phyloP scores from a whole-genome alignment of 2,888 invertebrate genomes.

The Drosophila imparisetae region DNA sequence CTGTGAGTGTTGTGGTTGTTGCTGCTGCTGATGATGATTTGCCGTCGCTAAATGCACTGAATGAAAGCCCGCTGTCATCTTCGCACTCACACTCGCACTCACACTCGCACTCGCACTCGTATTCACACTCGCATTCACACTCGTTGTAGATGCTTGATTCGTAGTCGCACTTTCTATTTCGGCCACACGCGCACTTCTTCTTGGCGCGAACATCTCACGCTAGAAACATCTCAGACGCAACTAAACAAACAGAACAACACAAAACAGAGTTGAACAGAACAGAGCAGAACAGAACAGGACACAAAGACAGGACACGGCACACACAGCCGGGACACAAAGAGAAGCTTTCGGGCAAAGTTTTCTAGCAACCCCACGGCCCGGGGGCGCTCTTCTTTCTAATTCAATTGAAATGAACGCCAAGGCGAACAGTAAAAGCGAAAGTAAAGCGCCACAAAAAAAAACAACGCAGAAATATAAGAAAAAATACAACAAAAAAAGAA shows the following conservation, averaged over 20 bases:
- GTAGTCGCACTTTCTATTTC: constrained; percentile 62
- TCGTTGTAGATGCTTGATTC: constrained; percentile 3
- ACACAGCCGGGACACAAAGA: constrained; percentile 24
- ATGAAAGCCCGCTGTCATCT: constrained; percentile 82
- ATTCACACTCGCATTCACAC: constrained; percentile 29
- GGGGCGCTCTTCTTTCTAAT: constrained; percentile 54
- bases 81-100: constrained; percentile 27
- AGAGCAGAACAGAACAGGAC: not conserved
- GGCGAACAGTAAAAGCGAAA: constrained; percentile 49
- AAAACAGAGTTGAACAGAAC: not conserved
- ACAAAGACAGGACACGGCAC: not conserved
- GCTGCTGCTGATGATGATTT: constrained; percentile 59
- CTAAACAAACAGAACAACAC: constrained; percentile 64
- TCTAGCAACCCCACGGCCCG: constrained; percentile 10
- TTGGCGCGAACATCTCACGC: constrained; percentile 82
- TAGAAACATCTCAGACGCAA: constrained; percentile 82
- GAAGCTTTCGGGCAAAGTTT: constrained; percentile 59
- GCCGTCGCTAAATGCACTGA: constrained; percentile 77
- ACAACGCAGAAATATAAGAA: not conserved
- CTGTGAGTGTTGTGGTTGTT: constrained; percentile 10
- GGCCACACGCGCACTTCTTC: constrained; percentile 73
- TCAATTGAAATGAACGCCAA: constrained; percentile 67
- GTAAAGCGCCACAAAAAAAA: constrained; percentile 37
- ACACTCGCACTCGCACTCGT: constrained; percentile 33
- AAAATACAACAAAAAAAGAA: not conserved